Evolutionary conservation across 2,113 vertebrate species (phyloP).

Genomic region (Elephantulus edwardii): DNA sequence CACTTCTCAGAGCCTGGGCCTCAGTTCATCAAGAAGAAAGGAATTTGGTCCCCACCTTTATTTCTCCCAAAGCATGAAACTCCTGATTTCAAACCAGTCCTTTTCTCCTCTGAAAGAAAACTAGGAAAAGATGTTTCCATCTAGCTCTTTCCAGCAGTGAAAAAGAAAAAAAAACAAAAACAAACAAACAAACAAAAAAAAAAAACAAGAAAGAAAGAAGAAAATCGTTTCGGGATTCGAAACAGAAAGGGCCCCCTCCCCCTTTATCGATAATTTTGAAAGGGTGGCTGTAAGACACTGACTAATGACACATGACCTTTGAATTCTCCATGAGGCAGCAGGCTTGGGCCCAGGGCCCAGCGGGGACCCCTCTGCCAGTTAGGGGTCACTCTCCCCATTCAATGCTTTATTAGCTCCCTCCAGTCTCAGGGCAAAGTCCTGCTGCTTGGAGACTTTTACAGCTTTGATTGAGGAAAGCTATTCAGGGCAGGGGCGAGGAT

Average conservation of each 20-base stretch:
- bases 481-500: conserved; percentile 58
- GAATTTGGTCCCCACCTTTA: neutral
- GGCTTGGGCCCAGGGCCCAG: conserved; percentile 69
- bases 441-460: conserved; percentile 60
- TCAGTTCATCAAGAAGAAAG: neutral
- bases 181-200: neutral
- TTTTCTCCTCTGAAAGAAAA: neutral
- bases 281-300: conserved; percentile 71
- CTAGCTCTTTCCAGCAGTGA: neutral
- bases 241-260: conserved; percentile 50
- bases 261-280: conserved; percentile 73
- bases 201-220: neutral
- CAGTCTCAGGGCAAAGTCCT: conserved; percentile 66
- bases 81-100: conserved; percentile 12
- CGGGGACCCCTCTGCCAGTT: conserved; percentile 75
- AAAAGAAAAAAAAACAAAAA: neutral
- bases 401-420: conserved; percentile 68
- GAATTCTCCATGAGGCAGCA: conserved; percentile 70
- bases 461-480: conserved; percentile 71
- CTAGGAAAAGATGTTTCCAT: neutral
- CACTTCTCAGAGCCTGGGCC: conserved; percentile 21
- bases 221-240: neutral
- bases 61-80: conserved; percentile 20
- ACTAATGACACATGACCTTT: conserved; percentile 79
- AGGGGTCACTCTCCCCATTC: conserved; percentile 79